phyloP scores from a whole-genome alignment of 1,140 invertebrate species.

The Scaptomyza montana region DNA sequence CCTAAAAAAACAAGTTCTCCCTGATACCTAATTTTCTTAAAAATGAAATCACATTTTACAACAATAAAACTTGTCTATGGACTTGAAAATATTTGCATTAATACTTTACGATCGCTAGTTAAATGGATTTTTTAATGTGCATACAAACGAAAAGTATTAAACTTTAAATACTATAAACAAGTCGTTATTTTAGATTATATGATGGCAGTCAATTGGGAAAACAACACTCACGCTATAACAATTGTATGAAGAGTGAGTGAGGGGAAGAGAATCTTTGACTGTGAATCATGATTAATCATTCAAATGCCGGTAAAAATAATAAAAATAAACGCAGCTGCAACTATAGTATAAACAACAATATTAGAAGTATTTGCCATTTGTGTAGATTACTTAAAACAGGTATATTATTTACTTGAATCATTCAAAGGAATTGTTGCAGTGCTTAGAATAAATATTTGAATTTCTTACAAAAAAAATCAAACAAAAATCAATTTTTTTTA shows the following conservation, averaged over 20 bases:
- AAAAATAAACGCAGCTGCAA: background rate
- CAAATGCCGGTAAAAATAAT: background rate
- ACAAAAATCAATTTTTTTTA: no score
- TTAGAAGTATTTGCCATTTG: background rate
- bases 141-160: background rate
- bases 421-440: constrained; percentile 26
- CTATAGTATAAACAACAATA: constrained; percentile 18
- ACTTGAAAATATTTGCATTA: constrained; percentile 4
- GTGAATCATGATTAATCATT: constrained; percentile 20
- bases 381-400: background rate
- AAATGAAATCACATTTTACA: no score
- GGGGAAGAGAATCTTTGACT: background rate
- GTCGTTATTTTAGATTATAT: no score
- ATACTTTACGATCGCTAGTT: constrained; percentile 6
- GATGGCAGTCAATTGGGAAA: background rate
- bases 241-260: background rate
- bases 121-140: constrained; percentile 9
- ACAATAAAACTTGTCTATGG: background rate
- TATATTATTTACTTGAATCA: constrained; percentile 27
- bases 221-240: background rate
- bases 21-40: no score
- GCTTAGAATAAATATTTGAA: background rate
- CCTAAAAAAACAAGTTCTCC: no score
- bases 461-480: background rate
- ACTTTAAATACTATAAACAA: background rate